Evolutionary conservation across 2,113 vertebrate genomes (phyloP).

Genomic region (Cynoglossus semilaevis): DNA sequence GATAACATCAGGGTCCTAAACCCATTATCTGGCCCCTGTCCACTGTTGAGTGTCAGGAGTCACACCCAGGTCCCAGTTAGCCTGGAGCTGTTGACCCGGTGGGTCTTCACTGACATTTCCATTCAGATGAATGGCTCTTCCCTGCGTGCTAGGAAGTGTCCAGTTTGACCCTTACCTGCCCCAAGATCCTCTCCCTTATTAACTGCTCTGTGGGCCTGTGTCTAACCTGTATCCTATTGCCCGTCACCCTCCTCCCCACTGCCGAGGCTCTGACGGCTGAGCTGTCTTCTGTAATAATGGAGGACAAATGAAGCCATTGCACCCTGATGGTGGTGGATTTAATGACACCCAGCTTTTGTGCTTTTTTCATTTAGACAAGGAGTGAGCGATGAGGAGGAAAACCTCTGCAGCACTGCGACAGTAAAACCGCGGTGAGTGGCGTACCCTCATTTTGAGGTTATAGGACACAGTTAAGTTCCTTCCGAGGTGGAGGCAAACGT

Average conservation of each 20-base stretch:
- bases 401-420: slow-evolving; percentile 35
- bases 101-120: slow-evolving; percentile 69
- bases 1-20: slow-evolving; percentile 81
- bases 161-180: slow-evolving; percentile 76
- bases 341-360: slow-evolving; percentile 62
- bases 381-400: slow-evolving; percentile 35
- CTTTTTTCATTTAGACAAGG: slow-evolving; percentile 53
- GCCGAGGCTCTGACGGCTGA: slow-evolving; percentile 38
- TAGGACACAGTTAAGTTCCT: slow-evolving; percentile 63
- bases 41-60: slow-evolving; percentile 73
- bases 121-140: slow-evolving; percentile 78
- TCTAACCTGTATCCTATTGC: slow-evolving; percentile 65
- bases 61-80: slow-evolving; percentile 75
- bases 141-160: slow-evolving; percentile 77
- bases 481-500: slow-evolving; percentile 45
- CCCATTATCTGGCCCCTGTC: slow-evolving; percentile 75
- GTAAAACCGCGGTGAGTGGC: slow-evolving; percentile 45
- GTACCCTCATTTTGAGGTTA: slow-evolving; percentile 64
- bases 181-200: slow-evolving; percentile 61
- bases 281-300: slow-evolving; percentile 64
- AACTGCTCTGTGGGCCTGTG: slow-evolving; percentile 48
- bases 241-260: slow-evolving; percentile 18
- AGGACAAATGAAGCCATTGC: slow-evolving; percentile 63
- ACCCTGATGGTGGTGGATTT: slow-evolving; percentile 63
- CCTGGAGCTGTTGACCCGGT: slow-evolving; percentile 74